Conservation (phyloP, 2,888 invertebrate genomes). For the Stictocephala bisonia region DNA sequence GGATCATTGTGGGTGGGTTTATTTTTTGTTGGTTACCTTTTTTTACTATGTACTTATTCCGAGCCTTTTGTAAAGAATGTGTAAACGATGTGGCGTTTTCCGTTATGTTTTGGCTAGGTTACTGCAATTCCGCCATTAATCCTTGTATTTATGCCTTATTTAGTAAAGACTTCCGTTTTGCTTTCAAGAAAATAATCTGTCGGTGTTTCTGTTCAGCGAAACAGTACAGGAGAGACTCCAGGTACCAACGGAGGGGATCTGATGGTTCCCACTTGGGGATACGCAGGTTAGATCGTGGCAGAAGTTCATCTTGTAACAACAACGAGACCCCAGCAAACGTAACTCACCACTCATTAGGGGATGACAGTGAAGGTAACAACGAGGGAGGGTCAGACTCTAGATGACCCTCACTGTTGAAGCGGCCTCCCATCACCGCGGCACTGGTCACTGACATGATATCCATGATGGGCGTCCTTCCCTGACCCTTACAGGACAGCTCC, state of each 20-base stretch:
- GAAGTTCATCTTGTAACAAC: constrained; percentile 50
- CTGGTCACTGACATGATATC: constrained; percentile 34
- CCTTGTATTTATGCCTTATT: constrained; percentile 95
- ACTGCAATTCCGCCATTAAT: constrained; percentile 96
- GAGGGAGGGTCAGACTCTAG: constrained; percentile 58
- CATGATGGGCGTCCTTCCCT: constrained; percentile 27
- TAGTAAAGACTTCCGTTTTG: constrained; percentile 94
- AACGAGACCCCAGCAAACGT: constrained; percentile 47
- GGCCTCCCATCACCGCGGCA: not conserved
- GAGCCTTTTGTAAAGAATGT: constrained; percentile 88
- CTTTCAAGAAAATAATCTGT: constrained; percentile 93
- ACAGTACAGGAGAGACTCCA: constrained; percentile 51
- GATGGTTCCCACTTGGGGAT: constrained; percentile 64
- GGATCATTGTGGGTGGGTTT: constrained; percentile 97
- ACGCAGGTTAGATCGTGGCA: constrained; percentile 62
- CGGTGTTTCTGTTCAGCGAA: constrained; percentile 68
- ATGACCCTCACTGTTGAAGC: constrained; percentile 52
- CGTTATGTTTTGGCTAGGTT: constrained; percentile 96
- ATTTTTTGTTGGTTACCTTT: constrained; percentile 98
- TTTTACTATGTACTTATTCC: constrained; percentile 92
- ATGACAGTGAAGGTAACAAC: constrained; percentile 58
- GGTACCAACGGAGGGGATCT: constrained; percentile 58
- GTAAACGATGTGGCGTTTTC: constrained; percentile 89
- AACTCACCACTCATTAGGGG: constrained; percentile 44
- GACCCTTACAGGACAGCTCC: not conserved